These are phyloP conservation scores for Anagrus nilaparvatae DNA, from an alignment of 1,140 invertebrate genomes.

Conservation along the genomic window DNA sequence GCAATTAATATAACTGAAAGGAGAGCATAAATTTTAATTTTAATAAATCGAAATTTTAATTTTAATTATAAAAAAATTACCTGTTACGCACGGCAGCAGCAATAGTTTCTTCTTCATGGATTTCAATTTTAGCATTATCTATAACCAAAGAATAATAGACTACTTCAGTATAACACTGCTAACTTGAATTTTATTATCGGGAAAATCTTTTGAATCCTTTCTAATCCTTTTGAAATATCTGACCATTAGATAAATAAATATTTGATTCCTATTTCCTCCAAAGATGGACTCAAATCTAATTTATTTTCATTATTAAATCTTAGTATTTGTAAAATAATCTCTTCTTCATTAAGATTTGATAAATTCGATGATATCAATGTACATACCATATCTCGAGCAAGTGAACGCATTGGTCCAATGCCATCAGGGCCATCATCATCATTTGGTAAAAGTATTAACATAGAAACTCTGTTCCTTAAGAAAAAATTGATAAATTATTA, in stretches of 20 bases:
- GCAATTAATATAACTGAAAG: constrained; percentile 40
- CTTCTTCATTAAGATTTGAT: constrained; percentile 35
- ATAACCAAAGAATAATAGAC: too few species aligned
- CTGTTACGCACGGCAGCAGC: constrained; percentile 61
- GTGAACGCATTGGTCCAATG: constrained; percentile 34
- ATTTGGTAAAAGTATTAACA: constrained; percentile 57
- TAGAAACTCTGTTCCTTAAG: constrained; percentile 52
- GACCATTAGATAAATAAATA: constrained; percentile 56
- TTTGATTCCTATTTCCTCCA: constrained; percentile 62
- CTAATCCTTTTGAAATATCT: constrained; percentile 53
- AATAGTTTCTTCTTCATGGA: constrained; percentile 71
- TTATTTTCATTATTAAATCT: constrained; percentile 58
- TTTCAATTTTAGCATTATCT: constrained; percentile 72
- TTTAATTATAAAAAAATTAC: constrained; percentile 30
- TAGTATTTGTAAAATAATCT: constrained; percentile 58
- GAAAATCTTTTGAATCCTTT: too few species aligned
- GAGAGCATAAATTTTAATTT: too few species aligned
- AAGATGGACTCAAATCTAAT: constrained; percentile 46
- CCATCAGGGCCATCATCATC: too few species aligned
- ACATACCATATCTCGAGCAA: constrained; percentile 47
- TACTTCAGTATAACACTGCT: constrained; percentile 53
- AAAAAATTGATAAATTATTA: constrained; percentile 7
- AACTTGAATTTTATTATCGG: constrained; percentile 42
- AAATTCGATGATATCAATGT: constrained; percentile 47
- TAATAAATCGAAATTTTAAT: constrained; percentile 10